phyloP scores from a whole-genome alignment of 1,140 invertebrate genomes.

The Adoxophyes honmai region DNA sequence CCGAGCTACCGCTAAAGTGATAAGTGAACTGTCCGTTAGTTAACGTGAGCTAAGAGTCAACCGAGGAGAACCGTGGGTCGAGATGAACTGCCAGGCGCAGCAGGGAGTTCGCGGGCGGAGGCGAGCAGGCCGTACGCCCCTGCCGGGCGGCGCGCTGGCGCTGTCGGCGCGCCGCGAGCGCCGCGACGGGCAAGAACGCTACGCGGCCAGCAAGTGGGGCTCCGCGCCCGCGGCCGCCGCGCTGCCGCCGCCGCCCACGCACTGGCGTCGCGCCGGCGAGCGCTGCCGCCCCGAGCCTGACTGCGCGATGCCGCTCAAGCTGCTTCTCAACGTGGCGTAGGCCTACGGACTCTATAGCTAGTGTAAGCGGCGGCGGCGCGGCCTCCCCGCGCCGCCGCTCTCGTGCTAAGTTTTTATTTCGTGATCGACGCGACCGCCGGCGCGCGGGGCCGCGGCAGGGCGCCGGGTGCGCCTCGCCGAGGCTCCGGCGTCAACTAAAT shows the following conservation, averaged over 20 bases:
- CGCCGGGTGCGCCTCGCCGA: constrained; percentile 25
- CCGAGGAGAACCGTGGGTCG: constrained; percentile 30
- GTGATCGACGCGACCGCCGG: constrained; percentile 46
- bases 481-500: constrained; percentile 55
- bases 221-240: constrained; percentile 65
- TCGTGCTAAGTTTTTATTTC: constrained; percentile 69
- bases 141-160: constrained; percentile 22
- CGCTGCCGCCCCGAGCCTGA: constrained; percentile 61
- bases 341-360: constrained; percentile 48
- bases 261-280: constrained; percentile 61
- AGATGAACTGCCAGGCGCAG: constrained; percentile 53
- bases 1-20: constrained; percentile 50
- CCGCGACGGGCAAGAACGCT: constrained; percentile 48
- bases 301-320: constrained; percentile 58
- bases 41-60: constrained; percentile 36
- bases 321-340: constrained; percentile 66
- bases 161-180: constrained; percentile 32
- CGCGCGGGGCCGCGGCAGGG: constrained; percentile 22
- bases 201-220: constrained; percentile 73
- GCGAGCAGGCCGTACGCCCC: constrained; percentile 24
- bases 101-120: constrained; percentile 32
- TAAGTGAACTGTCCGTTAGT: constrained; percentile 56
- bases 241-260: constrained; percentile 68
- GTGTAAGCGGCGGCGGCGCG: constrained; percentile 53
- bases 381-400: constrained; percentile 40